phyloP scores from a whole-genome alignment of 1,140 invertebrate genomes.

The Cepaea nemoralis region DNA sequence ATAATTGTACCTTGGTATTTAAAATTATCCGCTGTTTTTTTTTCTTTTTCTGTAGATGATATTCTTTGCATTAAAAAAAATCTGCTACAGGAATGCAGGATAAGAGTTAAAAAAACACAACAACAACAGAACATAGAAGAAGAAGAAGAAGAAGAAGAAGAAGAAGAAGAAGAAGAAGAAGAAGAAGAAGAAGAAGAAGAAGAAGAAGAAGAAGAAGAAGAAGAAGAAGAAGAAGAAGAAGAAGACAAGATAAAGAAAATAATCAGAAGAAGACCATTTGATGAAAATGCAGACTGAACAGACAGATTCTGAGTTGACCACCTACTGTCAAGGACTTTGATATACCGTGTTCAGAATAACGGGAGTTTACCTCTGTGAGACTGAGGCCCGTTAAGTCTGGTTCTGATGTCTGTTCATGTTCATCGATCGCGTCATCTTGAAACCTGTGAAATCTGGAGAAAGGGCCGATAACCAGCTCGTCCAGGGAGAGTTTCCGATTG shows the following conservation, averaged over 20 bases:
- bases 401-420: background rate
- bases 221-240: background rate
- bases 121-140: no score
- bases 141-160: no score
- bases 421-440: background rate
- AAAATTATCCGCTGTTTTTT: no score
- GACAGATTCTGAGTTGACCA: no score
- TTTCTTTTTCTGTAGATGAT: no score
- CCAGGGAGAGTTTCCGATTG: background rate
- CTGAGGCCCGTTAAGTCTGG: background rate
- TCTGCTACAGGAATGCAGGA: no score
- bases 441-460: background rate
- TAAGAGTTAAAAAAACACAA: no score
- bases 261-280: background rate
- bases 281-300: background rate
- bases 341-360: no score
- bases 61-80: no score
- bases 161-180: no score
- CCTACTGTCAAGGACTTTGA: no score
- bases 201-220: conserved; percentile 3
- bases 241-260: background rate
- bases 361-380: conserved; percentile 25
- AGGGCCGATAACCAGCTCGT: background rate
- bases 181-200: conserved; percentile 3
- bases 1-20: no score